Evolutionary conservation across 2,113 vertebrate genomes (phyloP), one percentile per base, ranked within the genome.

Genomic region (Prinia subflava): DNA sequence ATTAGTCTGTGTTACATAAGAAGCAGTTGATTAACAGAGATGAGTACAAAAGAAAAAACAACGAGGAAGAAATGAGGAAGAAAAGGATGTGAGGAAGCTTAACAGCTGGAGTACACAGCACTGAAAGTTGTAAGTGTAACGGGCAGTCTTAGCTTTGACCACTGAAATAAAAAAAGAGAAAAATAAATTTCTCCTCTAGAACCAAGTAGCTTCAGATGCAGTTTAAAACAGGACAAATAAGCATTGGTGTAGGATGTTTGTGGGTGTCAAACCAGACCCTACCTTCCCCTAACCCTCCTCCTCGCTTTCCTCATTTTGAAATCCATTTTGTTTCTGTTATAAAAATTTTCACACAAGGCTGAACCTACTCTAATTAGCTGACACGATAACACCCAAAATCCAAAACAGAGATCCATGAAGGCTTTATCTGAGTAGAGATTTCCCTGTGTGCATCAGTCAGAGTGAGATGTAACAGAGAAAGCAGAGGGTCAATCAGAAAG

Each of bases 1-100:
- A 82, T 92, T 92, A 73, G 33, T 39, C 20, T 59, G 2, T 44
- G 64, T 79, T 87, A 90, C 56, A 74, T 91, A 89, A 94, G 57
- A 23, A 67, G 24, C 22, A 53, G n/a, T 5, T 88, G 60, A 85
- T 87, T 65, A 87, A 62, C 56, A 90, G 65, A 91, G 42, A 89
- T 27, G 30, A 91, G 71, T 63, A 37, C 27, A 68, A 39, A 79
- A 81, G 37, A 28, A 63, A 60, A 82, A 85, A 56, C 53, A 85
- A 50, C 50, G 24, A 78, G 22, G 44, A 83, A 84, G 67, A 89
- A 88, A 67, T n/a, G n/a, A n/a, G n/a, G n/a, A n/a, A n/a, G n/a
- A n/a, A n/a, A n/a, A 62, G 47, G 71, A 50, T 46, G 71, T 22
- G n/a, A 92, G 31, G 27, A 30, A 87, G 30, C 21, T 87, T 84